Conservation (phyloP, 1,140 invertebrate species). For the Nephotettix cincticeps region DNA sequence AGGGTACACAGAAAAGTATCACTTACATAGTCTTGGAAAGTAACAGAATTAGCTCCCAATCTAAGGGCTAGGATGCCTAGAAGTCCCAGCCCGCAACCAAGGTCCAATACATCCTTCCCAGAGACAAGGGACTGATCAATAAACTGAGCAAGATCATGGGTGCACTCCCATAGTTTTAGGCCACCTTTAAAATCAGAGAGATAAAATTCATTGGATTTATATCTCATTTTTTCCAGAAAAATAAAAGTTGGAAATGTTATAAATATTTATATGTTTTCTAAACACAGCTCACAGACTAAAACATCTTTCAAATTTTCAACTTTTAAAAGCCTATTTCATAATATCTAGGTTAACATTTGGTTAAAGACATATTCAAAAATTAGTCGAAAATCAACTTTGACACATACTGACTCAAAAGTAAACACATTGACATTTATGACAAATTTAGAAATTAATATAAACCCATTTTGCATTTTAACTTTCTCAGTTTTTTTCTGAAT, state of each 20-base stretch:
- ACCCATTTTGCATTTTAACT: too few species aligned
- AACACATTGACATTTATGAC: too few species aligned
- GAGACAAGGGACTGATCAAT: slow-evolving; percentile 48
- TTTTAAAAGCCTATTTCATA: background rate
- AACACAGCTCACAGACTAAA: too few species aligned
- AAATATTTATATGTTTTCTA: background rate
- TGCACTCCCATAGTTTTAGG: slow-evolving; percentile 88
- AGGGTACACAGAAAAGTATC: too few species aligned
- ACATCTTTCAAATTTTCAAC: background rate
- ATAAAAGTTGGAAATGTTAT: background rate
- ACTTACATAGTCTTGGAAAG: slow-evolving; percentile 92
- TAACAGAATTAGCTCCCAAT: slow-evolving; percentile 61
- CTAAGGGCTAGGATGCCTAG: slow-evolving; percentile 71
- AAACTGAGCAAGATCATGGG: slow-evolving; percentile 69
- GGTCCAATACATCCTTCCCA: slow-evolving; percentile 66
- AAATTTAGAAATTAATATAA: too few species aligned
- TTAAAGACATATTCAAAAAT: background rate
- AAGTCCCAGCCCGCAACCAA: slow-evolving; percentile 85
- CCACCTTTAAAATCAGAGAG: slow-evolving; percentile 61
- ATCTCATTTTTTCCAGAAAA: background rate
- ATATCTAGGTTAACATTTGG: background rate
- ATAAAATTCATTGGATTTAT: background rate
- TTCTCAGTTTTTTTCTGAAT: too few species aligned
- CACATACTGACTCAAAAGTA: too few species aligned
- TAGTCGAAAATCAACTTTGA: too few species aligned